phyloP scores from a whole-genome alignment of 2,888 invertebrate genomes.

The Drosophila ochracea region DNA sequence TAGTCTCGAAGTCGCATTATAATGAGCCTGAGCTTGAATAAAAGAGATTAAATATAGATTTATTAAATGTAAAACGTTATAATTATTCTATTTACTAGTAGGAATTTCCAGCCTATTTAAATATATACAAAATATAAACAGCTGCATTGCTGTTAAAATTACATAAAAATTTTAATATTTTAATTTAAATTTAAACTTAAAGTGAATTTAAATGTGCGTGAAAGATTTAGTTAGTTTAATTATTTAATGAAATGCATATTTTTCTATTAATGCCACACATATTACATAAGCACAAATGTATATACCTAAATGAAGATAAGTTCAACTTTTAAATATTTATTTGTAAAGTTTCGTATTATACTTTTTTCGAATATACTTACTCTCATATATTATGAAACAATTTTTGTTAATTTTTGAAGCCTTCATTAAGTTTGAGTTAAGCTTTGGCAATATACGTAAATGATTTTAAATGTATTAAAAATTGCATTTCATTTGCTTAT shows the following conservation, averaged over 20 bases:
- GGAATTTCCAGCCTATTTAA: not conserved
- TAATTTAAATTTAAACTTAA: not conserved
- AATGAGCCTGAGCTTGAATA: not conserved
- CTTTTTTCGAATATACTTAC: not conserved
- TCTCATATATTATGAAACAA: not conserved
- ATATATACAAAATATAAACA: not conserved
- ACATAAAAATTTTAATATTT: not conserved
- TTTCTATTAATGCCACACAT: not conserved
- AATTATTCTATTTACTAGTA: not conserved
- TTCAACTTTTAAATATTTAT: not conserved
- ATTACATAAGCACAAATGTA: not conserved
- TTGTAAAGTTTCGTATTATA: not conserved
- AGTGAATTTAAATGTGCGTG: not conserved
- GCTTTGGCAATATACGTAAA: conserved; percentile 21
- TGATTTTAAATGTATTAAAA: conserved; percentile 45
- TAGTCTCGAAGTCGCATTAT: not conserved
- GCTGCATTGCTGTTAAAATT: not conserved
- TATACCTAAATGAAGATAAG: not conserved
- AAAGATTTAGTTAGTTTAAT: not conserved
- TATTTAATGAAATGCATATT: not conserved
- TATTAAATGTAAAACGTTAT: not conserved
- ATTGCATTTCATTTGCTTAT: conserved; percentile 60
- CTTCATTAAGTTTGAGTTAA: conserved; percentile 16
- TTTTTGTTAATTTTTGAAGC: not conserved
- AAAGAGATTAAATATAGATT: not conserved